phyloP scores from a whole-genome alignment of 1,140 invertebrate genomes.

The Oreohelix idahoensis region DNA sequence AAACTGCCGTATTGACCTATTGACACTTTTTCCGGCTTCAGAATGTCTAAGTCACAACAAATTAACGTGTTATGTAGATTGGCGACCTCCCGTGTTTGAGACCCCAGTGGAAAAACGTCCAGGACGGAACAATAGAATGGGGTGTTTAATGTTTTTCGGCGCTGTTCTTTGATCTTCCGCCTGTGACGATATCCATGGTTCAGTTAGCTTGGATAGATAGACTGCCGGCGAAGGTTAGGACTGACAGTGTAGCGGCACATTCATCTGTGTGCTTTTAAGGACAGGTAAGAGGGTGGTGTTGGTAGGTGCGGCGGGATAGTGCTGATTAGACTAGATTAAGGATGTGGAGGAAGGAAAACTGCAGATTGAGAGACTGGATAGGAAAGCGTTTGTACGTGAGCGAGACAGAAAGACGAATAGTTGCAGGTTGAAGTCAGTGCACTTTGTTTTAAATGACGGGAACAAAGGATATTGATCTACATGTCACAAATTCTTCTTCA shows the following conservation, averaged over 20 bases:
- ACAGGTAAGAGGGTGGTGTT: not conserved
- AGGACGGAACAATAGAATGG: not conserved
- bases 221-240: not conserved
- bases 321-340: not conserved
- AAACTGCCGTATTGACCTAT: not conserved
- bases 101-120: not conserved
- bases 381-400: no score
- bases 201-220: not conserved
- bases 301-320: not conserved
- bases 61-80: conserved; percentile 1
- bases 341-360: no score
- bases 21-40: not conserved
- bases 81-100: not conserved
- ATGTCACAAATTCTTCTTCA: no score
- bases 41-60: not conserved
- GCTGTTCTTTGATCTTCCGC: not conserved
- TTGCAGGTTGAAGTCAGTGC: no score
- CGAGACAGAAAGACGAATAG: no score
- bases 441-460: no score
- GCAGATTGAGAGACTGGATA: no score
- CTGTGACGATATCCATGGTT: not conserved
- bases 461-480: no score
- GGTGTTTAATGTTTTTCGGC: not conserved
- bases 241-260: not conserved
- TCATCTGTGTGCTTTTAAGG: not conserved